Conservation (phyloP, 2,113 vertebrate genomes). For the Gymnorhina tibicen region DNA sequence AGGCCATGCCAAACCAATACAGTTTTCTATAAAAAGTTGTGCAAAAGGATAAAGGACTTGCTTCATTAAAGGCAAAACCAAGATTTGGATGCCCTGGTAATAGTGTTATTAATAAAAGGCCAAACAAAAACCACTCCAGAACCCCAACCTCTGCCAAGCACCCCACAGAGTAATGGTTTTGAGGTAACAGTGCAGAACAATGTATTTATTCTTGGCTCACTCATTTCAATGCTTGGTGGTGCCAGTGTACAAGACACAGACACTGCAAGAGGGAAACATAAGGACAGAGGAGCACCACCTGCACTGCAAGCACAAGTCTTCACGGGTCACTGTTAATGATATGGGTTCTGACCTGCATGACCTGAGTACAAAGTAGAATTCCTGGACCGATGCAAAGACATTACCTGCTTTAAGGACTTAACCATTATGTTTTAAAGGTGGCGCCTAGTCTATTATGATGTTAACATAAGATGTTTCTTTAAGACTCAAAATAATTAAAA, state of each 20-base stretch:
- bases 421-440: neutral
- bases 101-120: neutral
- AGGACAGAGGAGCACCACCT: neutral
- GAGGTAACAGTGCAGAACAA: neutral
- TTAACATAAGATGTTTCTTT: neutral
- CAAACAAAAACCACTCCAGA: neutral
- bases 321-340: neutral
- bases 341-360: neutral
- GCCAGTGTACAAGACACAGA: neutral
- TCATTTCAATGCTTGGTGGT: neutral
- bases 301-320: neutral
- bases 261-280: accelerated
- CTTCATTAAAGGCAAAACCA: neutral
- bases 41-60: neutral
- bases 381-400: too few species aligned
- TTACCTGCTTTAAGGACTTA: neutral
- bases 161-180: neutral
- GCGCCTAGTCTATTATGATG: neutral
- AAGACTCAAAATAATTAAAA: neutral
- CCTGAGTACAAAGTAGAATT: neutral
- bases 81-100: neutral
- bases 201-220: neutral
- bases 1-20: too few species aligned
- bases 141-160: neutral
- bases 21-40: neutral